Conservation (phyloP, 2,888 invertebrate genomes). For the Cheiracanthium punctorium region DNA sequence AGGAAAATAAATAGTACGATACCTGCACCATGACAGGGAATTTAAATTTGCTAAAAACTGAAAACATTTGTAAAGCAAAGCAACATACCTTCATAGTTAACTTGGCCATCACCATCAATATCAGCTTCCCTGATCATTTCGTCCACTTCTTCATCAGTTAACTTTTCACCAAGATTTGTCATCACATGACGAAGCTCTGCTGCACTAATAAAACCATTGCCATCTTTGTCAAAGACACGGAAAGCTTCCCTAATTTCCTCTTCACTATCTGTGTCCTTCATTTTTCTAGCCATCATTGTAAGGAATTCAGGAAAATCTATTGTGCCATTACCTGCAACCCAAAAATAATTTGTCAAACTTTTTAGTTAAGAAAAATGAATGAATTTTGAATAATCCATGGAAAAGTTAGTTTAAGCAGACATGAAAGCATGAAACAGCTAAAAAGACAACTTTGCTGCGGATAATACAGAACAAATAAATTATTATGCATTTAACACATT, state of each 20-base stretch:
- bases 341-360: no score
- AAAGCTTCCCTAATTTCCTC: conserved; percentile 99
- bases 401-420: no score
- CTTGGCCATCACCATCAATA: conserved; percentile 99
- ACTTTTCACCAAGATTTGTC: conserved; percentile 99
- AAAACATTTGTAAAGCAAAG: no score
- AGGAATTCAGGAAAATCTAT: conserved; percentile 99
- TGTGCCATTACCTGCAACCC: conserved; percentile 94
- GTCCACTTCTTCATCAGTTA: conserved; percentile 99
- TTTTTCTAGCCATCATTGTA: conserved; percentile 99
- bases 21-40: no score
- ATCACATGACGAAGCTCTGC: conserved; percentile 99
- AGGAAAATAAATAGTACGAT: no score
- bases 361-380: no score
- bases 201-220: conserved; percentile 98
- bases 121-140: conserved; percentile 99
- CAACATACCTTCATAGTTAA: conserved; percentile 94
- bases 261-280: conserved; percentile 99
- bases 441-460: no score
- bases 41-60: no score
- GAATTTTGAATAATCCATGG: no score
- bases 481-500: no score
- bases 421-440: no score
- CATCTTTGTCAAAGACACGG: conserved; percentile 99
- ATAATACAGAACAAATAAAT: no score